These are phyloP conservation scores for Ancistrus triradiatus DNA, from an alignment of 2,113 vertebrate species.

Conservation along the genomic window DNA sequence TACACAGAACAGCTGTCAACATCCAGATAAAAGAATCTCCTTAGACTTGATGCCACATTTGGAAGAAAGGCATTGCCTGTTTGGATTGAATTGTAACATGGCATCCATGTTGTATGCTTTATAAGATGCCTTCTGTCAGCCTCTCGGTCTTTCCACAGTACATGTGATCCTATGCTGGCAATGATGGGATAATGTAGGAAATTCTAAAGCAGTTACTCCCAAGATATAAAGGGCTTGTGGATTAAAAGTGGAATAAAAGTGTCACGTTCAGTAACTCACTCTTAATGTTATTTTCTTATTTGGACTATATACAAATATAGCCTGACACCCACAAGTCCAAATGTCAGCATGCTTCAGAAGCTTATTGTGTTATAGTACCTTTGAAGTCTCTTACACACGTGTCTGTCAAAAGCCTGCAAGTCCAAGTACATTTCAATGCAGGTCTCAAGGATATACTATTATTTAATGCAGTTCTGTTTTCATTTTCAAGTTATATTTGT, in stretches of 20 bases:
- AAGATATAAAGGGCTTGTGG: slow-evolving; percentile 49
- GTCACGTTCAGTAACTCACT: slow-evolving; percentile 59
- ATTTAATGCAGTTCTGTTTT: too few species aligned
- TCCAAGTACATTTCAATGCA: not conserved
- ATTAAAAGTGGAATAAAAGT: slow-evolving; percentile 56
- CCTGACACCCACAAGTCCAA: slow-evolving; percentile 15
- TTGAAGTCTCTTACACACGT: slow-evolving; percentile 12
- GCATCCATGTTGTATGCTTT: slow-evolving; percentile 38
- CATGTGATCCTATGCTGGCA: slow-evolving; percentile 47
- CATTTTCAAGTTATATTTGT: too few species aligned
- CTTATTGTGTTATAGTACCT: slow-evolving; percentile 29
- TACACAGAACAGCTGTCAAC: too few species aligned
- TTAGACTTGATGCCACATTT: too few species aligned
- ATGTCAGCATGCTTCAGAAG: slow-evolving; percentile 30
- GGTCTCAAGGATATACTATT: not conserved
- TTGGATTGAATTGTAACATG: slow-evolving; percentile 11
- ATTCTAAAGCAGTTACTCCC: slow-evolving; percentile 55
- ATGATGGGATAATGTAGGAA: slow-evolving; percentile 40
- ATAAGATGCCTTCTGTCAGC: slow-evolving; percentile 48
- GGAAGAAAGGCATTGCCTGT: too few species aligned
- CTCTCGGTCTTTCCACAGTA: slow-evolving; percentile 50
- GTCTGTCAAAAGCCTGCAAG: slow-evolving; percentile 17
- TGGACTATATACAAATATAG: slow-evolving; percentile 68
- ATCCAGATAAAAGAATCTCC: not conserved
- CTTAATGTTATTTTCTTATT: slow-evolving; percentile 58